Evolutionary conservation across 2,113 vertebrate genomes (phyloP).

Genomic region (Leuciscus idus): DNA sequence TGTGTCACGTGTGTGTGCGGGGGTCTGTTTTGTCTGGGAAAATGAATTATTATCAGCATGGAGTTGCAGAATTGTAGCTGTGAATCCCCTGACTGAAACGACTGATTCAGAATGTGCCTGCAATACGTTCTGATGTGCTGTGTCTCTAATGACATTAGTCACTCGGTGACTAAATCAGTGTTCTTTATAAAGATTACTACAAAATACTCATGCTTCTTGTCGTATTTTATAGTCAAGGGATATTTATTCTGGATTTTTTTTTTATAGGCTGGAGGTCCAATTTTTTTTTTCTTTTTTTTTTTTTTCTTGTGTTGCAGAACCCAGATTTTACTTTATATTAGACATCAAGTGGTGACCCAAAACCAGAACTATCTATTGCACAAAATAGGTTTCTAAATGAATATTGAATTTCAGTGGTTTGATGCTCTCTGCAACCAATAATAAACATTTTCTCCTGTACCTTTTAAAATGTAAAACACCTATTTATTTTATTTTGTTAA

Average conservation of each 20-base stretch:
- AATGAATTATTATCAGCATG: slow-evolving; percentile 67
- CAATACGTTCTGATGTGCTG: slow-evolving; percentile 45
- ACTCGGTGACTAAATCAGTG: slow-evolving; percentile 48
- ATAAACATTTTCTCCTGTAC: not conserved
- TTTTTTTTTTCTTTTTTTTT: not conserved
- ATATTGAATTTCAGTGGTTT: not conserved
- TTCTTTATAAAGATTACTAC: slow-evolving; percentile 59
- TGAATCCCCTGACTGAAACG: slow-evolving; percentile 50
- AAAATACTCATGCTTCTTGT: slow-evolving; percentile 39
- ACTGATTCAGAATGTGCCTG: slow-evolving; percentile 53
- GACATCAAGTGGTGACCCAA: not conserved
- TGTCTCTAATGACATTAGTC: slow-evolving; percentile 54
- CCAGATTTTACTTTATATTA: not conserved
- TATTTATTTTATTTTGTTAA: not conserved
- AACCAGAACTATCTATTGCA: not conserved
- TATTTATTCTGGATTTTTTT: not conserved
- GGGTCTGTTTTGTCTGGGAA: slow-evolving; percentile 38
- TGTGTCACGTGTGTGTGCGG: slow-evolving; percentile 35
- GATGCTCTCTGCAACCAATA: not conserved
- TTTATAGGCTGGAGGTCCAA: not conserved
- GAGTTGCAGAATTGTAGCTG: slow-evolving; percentile 63
- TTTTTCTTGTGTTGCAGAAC: not conserved
- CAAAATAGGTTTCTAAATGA: not conserved
- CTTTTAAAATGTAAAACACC: not conserved
- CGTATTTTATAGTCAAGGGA: not conserved